These are phyloP conservation scores for Dryococelus australis DNA, from an alignment of 2,888 invertebrate genomes.

Conservation along the genomic window DNA sequence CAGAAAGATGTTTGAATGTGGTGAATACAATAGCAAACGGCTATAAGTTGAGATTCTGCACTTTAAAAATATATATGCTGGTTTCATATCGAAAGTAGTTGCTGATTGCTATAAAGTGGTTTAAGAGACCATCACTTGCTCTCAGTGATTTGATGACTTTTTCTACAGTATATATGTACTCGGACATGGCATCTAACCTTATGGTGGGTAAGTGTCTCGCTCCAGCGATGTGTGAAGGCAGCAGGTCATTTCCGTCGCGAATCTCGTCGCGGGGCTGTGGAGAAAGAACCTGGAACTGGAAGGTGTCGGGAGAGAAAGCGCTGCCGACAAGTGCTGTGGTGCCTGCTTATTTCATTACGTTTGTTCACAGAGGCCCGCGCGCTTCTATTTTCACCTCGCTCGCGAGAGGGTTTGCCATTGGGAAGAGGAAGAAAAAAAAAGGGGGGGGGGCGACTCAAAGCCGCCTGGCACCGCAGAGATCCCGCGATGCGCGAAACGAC, in stretches of 20 bases:
- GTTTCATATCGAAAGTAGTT: no score
- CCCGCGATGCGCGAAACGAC: slow-evolving; percentile 43
- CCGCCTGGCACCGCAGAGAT: slow-evolving; percentile 28
- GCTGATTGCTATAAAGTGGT: no score
- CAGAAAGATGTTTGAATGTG: no score
- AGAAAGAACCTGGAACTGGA: background rate
- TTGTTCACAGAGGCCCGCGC: background rate
- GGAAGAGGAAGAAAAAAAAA: background rate
- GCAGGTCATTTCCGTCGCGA: background rate
- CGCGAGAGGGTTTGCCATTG: background rate
- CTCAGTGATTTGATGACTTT: no score
- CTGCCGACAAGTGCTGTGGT: background rate
- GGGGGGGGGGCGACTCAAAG: background rate
- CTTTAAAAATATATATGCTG: no score
- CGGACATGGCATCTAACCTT: no score
- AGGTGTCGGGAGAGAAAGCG: background rate
- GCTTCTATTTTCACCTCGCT: background rate
- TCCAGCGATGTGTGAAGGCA: no score
- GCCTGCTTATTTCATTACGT: background rate
- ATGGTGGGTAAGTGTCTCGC: no score
- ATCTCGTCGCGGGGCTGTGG: background rate
- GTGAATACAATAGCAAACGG: no score
- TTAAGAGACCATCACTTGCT: no score
- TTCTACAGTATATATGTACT: no score
- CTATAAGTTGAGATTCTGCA: no score